A percentile compares a stretch with the other conserved stretches of the same genome.
Conservation (phyloP, 2,113 vertebrate species). For the cattle (Bos taurus) region ARS-UCD2.0 NC_037331.1:65497501-65498000, state of each 20-base stretch:
- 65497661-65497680: neutral
- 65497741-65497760: neutral
- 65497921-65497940: neutral
- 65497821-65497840: neutral
- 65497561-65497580: conserved; percentile 31
- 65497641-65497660: neutral
- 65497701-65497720: neutral
- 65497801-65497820: neutral
- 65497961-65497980: neutral
- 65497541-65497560: neutral
- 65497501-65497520: neutral
- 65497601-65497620: neutral
- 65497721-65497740: neutral
- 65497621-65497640: neutral
- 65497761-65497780: neutral
- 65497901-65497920: neutral
- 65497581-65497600: conserved; percentile 20
- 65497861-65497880: neutral
- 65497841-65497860: neutral
- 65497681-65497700: neutral
- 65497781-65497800: fast-evolving
- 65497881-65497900: neutral
- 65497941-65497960: neutral
- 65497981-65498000: neutral
- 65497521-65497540: neutral